Evolutionary conservation across 2,113 vertebrate genomes (phyloP).

Genomic region (Nyctibius bracteatus): DNA sequence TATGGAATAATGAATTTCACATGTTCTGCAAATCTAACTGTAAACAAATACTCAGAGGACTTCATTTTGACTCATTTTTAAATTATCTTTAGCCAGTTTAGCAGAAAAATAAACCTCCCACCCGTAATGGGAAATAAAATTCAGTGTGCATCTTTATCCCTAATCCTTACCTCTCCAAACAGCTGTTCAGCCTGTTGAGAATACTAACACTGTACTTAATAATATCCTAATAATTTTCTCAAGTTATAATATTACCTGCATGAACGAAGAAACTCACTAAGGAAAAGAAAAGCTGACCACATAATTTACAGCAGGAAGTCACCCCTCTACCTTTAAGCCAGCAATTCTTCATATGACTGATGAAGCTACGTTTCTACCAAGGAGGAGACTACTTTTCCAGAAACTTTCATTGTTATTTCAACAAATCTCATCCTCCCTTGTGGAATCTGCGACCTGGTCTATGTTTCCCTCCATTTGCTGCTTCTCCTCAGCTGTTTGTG

Average conservation of each 20-base stretch:
- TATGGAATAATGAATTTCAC: background rate
- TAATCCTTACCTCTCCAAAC: background rate
- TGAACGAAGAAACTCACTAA: background rate
- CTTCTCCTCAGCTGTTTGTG: background rate
- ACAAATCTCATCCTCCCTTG: background rate
- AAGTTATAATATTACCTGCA: background rate
- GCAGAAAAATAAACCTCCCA: background rate
- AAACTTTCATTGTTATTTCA: background rate
- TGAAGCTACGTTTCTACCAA: background rate
- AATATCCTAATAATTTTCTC: background rate
- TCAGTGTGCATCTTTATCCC: background rate
- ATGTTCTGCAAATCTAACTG: background rate
- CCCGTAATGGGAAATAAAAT: background rate
- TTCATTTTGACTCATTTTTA: background rate
- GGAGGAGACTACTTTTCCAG: background rate
- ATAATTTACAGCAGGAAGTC: background rate
- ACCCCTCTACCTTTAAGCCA: background rate
- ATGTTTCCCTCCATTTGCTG: background rate
- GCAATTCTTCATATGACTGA: background rate
- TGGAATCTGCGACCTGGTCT: background rate
- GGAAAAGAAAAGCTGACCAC: background rate
- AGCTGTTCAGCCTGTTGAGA: slow-evolving; percentile 11
- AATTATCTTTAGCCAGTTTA: background rate
- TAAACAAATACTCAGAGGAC: background rate
- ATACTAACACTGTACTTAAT: background rate